A percentile compares a stretch with the other conserved stretches of the same genome.
Conservation (phyloP, 1,140 invertebrate genomes). For the Tribolium madens region DNA sequence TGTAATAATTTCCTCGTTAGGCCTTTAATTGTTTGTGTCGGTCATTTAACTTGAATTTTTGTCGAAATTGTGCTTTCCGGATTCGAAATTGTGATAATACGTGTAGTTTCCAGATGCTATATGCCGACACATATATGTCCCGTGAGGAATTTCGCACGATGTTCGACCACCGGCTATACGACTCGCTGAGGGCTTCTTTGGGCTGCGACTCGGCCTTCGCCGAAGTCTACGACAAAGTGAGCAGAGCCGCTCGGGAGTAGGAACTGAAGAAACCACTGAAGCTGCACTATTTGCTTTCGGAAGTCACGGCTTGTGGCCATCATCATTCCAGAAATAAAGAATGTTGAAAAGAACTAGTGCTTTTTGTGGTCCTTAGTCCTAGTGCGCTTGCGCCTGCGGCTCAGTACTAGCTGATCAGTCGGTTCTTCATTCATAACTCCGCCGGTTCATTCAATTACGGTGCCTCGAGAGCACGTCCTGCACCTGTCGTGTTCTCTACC, state of each 20-base stretch:
- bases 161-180: constrained; percentile 86
- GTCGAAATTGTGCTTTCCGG: not conserved
- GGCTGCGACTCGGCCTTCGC: constrained; percentile 81
- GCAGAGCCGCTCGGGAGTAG: constrained; percentile 72
- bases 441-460: constrained; percentile 40
- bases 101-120: constrained; percentile 83
- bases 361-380: constrained; percentile 22
- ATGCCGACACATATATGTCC: constrained; percentile 85
- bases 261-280: not conserved
- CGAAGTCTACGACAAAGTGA: constrained; percentile 87
- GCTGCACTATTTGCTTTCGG: not conserved
- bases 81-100: not conserved
- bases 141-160: constrained; percentile 83
- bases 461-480: constrained; percentile 31
- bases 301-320: constrained; percentile 31
- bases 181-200: constrained; percentile 73
- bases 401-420: constrained; percentile 25
- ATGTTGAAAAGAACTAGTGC: constrained; percentile 15
- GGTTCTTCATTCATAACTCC: constrained; percentile 41
- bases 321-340: constrained; percentile 17
- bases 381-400: constrained; percentile 38
- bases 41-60: not conserved
- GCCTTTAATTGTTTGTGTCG: not conserved
- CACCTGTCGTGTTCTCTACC: constrained; percentile 42
- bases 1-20: not conserved